These are phyloP conservation scores for Desmodus rotundus DNA, from an alignment of 2,113 vertebrate species.

Conservation along the genomic window DNA sequence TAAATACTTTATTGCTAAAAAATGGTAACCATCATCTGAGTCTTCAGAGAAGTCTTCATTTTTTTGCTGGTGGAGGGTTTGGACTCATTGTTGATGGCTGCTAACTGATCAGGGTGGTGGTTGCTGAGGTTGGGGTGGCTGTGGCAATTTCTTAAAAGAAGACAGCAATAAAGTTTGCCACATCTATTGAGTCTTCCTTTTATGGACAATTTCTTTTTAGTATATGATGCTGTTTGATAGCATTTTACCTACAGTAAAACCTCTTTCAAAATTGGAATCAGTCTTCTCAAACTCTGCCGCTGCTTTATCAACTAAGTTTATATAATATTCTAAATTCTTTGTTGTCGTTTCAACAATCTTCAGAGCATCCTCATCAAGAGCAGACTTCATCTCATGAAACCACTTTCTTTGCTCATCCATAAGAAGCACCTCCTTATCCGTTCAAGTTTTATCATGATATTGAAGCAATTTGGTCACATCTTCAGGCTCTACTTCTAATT, in stretches of 20 bases:
- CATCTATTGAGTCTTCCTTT: neutral
- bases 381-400: neutral
- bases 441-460: neutral
- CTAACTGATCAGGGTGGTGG: too few species aligned
- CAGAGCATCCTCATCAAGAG: neutral
- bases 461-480: neutral
- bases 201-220: neutral
- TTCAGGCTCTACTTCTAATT: neutral
- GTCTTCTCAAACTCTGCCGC: neutral
- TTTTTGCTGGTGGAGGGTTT: neutral
- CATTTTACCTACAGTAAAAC: neutral
- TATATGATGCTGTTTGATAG: neutral
- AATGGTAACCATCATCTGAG: neutral
- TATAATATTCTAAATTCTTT: neutral
- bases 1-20: neutral
- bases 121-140: neutral
- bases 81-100: neutral
- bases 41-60: neutral
- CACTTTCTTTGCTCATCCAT: neutral
- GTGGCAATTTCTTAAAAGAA: neutral
- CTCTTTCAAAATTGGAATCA: neutral
- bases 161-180: neutral
- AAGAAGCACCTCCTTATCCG: neutral
- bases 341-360: neutral
- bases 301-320: neutral